A percentile compares a stretch with the other conserved stretches of the same genome.
phyloP scores from a whole-genome alignment of 1,140 invertebrate species.

The Aphelenchoides besseyi region DNA sequence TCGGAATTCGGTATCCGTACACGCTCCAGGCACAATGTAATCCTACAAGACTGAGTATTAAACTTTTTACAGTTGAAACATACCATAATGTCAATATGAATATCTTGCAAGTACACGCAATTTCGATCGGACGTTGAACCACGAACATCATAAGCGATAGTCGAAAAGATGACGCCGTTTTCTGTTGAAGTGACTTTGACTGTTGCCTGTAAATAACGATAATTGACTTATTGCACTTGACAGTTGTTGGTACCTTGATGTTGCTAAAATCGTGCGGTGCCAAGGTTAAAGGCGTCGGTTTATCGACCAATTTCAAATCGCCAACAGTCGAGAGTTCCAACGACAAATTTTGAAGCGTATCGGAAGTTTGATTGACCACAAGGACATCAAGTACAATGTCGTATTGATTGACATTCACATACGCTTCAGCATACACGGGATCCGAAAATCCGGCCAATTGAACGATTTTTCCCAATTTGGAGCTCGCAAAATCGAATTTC shows the following conservation, averaged over 20 bases:
- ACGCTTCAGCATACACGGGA: conserved; percentile 96
- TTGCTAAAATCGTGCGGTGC: conserved; percentile 94
- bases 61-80: conserved; percentile 20
- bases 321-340: conserved; percentile 92
- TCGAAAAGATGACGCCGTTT: conserved; percentile 99
- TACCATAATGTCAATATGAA: conserved; percentile 96
- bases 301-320: conserved; percentile 94
- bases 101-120: conserved; percentile 96
- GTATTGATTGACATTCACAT: conserved; percentile 98
- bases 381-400: conserved; percentile 94
- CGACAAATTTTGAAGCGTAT: conserved; percentile 95
- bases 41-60: conserved; percentile 67
- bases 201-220: conserved; percentile 49
- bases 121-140: conserved; percentile 88
- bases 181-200: conserved; percentile 81
- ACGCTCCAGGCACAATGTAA: conserved; percentile 94
- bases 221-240: not conserved
- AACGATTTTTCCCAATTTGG: conserved; percentile 74
- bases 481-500: conserved; percentile 68
- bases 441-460: conserved; percentile 99
- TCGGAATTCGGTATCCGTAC: conserved; percentile 89
- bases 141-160: conserved; percentile 74
- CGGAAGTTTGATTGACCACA: conserved; percentile 92
- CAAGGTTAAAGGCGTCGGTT: conserved; percentile 87
- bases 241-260: conserved; percentile 76